Percentiles rank a stretch among this genome's conserved stretches.
These are phyloP conservation scores for Pseudomyrmex pallidus DNA, from an alignment of 1,140 invertebrate genomes.

Conservation along the genomic window DNA sequence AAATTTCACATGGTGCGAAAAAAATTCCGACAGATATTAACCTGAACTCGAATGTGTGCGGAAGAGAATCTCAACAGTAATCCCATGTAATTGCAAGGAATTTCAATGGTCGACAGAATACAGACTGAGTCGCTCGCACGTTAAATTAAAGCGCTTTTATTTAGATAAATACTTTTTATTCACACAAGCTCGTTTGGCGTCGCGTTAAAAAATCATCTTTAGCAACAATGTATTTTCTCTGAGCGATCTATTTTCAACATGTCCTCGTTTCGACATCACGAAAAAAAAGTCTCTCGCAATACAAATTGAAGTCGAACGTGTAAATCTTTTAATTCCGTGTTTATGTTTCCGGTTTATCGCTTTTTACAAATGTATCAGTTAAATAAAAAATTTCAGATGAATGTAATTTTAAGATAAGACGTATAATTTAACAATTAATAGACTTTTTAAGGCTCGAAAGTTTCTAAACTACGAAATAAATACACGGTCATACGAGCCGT, in stretches of 20 bases:
- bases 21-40: constrained; percentile 43
- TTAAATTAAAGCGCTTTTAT: constrained; percentile 33
- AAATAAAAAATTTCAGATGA: not conserved
- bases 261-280: not conserved
- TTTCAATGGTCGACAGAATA: constrained; percentile 18
- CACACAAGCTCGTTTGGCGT: not conserved
- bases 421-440: too few relatives aligned
- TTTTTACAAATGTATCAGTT: too few relatives aligned
- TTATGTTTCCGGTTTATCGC: not conserved
- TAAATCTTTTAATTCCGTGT: not conserved
- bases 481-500: too few relatives aligned
- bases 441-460: too few relatives aligned
- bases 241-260: not conserved
- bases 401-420: not conserved
- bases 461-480: too few relatives aligned
- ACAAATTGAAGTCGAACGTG: not conserved
- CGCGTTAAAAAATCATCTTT: not conserved
- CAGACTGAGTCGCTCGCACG: not conserved
- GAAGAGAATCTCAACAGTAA: constrained; percentile 20
- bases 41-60: not conserved
- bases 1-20: constrained; percentile 29
- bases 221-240: not conserved
- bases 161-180: constrained; percentile 40
- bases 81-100: constrained; percentile 37
- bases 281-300: not conserved